Conservation (phyloP, 2,113 vertebrate species). For the Okapia johnstoni region DNA sequence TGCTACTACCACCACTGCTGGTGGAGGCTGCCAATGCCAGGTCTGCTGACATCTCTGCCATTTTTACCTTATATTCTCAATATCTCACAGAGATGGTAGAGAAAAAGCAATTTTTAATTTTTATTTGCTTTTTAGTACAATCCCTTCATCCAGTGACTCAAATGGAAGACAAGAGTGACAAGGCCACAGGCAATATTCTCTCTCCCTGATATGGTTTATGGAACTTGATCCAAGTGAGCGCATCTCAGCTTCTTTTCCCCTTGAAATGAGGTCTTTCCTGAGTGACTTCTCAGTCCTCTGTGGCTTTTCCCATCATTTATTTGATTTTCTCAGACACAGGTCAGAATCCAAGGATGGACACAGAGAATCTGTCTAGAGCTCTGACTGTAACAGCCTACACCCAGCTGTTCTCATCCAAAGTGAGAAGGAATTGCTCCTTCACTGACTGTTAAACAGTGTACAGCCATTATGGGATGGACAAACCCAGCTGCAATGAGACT, state of each 20-base stretch:
- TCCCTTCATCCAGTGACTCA: not conserved
- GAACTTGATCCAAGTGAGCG: not conserved
- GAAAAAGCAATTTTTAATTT: not conserved
- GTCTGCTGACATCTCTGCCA: not conserved
- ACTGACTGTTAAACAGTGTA: not conserved
- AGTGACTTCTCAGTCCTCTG: not conserved
- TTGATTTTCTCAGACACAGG: constrained; percentile 44
- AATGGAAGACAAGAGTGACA: not conserved
- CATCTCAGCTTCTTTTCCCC: not conserved
- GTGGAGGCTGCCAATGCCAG: not conserved
- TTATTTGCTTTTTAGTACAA: not conserved
- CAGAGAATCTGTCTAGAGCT: not conserved
- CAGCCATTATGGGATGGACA: not conserved
- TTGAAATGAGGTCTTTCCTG: constrained; percentile 43
- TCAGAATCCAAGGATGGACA: not conserved
- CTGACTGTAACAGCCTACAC: not conserved
- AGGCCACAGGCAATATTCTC: not conserved
- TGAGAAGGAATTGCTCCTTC: not conserved
- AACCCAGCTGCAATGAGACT: constrained; percentile 22
- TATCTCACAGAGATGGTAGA: not conserved
- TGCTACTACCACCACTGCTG: too few species aligned
- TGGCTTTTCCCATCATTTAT: not conserved
- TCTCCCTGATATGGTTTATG: not conserved
- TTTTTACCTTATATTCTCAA: not conserved
- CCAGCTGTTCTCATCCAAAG: constrained; percentile 33